Percentiles rank a stretch among this genome's conserved stretches.
phyloP scores from a whole-genome alignment of 1,140 invertebrate species.

The Lepidotrigona ventralis region DNA sequence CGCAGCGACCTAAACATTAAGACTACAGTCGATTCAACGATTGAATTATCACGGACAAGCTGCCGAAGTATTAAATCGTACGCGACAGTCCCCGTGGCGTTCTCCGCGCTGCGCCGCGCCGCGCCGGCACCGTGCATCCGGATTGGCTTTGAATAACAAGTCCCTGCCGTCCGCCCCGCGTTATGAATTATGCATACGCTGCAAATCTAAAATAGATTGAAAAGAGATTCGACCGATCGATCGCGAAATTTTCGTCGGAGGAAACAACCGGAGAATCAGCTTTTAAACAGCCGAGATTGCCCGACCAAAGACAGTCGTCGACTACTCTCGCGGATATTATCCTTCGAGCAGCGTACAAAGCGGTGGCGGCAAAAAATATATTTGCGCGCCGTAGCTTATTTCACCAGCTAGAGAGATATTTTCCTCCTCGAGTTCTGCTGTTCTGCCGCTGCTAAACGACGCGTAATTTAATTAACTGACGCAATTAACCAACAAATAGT shows the following conservation, averaged over 20 bases:
- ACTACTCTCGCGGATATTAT: no score
- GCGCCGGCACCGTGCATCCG: no score
- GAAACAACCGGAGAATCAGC: conserved; percentile 1
- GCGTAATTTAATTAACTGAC: no score
- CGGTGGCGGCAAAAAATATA: background rate
- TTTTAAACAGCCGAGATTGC: background rate
- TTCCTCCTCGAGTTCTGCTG: no score
- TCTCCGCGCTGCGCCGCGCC: background rate
- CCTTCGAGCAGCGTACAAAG: no score
- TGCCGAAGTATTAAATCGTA: conserved; percentile 40
- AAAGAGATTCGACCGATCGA: conserved; percentile 34
- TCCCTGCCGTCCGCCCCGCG: background rate
- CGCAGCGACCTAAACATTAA: conserved; percentile 50
- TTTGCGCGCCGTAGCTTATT: no score
- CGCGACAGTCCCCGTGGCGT: background rate
- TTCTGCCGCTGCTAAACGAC: no score
- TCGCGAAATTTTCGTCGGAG: background rate
- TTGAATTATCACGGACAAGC: conserved; percentile 40
- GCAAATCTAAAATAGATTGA: conserved; percentile 51
- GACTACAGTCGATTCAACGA: conserved; percentile 13
- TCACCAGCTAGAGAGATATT: no score
- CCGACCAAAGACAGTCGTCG: background rate
- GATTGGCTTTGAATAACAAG: conserved; percentile 51
- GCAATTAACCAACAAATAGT: no score
- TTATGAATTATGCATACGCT: conserved; percentile 49